Conservation (phyloP, 2,797 vertebrate species). For the Agapornis canus region DNA sequence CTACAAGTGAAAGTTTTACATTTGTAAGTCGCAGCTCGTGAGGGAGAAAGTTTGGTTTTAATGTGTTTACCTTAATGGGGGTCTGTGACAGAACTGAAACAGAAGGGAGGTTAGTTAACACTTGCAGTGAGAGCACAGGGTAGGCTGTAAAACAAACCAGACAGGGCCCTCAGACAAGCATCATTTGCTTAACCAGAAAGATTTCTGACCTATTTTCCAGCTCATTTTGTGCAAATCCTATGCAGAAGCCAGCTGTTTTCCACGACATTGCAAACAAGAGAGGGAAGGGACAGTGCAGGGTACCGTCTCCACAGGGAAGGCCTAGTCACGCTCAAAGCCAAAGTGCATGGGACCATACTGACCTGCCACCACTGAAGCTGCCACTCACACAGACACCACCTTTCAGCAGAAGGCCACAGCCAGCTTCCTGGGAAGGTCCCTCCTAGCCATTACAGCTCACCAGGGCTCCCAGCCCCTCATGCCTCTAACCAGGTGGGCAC, state of each 20-base stretch:
- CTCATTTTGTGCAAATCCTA: not conserved
- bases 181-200: not conserved
- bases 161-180: not conserved
- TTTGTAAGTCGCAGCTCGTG: not conserved
- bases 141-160: not conserved
- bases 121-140: not conserved
- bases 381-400: not conserved
- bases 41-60: not conserved
- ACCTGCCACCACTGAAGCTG: not conserved
- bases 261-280: not conserved
- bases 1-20: constrained; percentile 63
- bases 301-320: not conserved
- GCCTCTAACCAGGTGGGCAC: not conserved
- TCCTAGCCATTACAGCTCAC: not conserved
- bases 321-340: accelerated
- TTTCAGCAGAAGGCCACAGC: not conserved
- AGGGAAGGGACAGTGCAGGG: not conserved
- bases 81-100: not conserved
- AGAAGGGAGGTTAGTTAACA: not conserved
- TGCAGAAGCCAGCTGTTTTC: not conserved
- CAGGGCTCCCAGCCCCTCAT: not conserved
- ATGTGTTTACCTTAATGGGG: not conserved
- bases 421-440: not conserved
- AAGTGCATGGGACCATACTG: not conserved
- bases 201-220: constrained; percentile 25